Evolutionary conservation across 2,888 invertebrate genomes (phyloP).

Genomic region (Cephonodes hylas): DNA sequence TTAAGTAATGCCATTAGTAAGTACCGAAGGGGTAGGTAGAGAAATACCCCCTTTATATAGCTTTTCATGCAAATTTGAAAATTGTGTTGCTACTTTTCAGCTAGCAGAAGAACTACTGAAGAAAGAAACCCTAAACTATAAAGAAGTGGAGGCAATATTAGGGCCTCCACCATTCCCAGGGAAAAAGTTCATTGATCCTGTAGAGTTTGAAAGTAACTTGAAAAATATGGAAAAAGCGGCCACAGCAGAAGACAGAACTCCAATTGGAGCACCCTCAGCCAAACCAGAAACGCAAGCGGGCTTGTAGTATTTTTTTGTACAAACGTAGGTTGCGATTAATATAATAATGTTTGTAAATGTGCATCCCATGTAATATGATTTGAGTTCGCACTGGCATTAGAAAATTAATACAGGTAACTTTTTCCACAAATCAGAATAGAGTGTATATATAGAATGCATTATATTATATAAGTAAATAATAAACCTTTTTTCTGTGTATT

Average conservation of each 20-base stretch:
- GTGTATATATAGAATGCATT: too few relatives aligned
- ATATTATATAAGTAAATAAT: too few relatives aligned
- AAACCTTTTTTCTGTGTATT: too few relatives aligned
- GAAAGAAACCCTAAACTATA: constrained; percentile 95
- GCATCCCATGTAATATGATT: not conserved
- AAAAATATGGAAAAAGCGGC: constrained; percentile 61
- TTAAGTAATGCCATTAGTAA: too few relatives aligned
- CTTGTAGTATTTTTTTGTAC: not conserved
- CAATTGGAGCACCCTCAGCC: constrained; percentile 52
- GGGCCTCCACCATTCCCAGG: constrained; percentile 92
- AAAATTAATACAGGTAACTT: too few relatives aligned
- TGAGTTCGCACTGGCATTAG: too few relatives aligned
- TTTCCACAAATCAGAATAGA: too few relatives aligned
- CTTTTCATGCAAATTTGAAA: too few relatives aligned
- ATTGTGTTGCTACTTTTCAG: too few relatives aligned
- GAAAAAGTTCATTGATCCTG: constrained; percentile 87
- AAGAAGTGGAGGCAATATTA: constrained; percentile 92
- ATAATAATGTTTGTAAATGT: too few relatives aligned
- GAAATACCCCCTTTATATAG: too few relatives aligned
- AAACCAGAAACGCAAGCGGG: constrained; percentile 35
- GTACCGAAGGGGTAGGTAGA: too few relatives aligned
- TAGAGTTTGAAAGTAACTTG: constrained; percentile 87
- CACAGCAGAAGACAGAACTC: constrained; percentile 21
- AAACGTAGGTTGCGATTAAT: not conserved
- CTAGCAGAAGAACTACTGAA: constrained; percentile 92